A percentile compares a stretch with the other conserved stretches of the same genome.
Evolutionary conservation across 2,888 invertebrate genomes (phyloP).

Genomic region (Scelioninae gen. 2): DNA sequence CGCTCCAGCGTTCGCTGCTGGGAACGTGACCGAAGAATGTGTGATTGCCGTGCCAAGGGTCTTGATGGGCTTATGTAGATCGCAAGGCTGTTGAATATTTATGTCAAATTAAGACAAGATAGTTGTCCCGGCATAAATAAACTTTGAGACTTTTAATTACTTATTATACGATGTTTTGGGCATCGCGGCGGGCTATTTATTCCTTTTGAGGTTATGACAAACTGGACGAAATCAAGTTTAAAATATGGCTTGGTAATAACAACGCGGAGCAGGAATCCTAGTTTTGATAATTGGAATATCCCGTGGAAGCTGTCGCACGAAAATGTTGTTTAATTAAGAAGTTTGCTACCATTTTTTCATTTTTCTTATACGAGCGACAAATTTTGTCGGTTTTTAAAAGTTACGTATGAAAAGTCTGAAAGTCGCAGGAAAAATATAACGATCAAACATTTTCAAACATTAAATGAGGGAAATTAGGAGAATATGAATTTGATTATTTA

Average conservation of each 20-base stretch:
- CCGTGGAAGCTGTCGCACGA: too few relatives aligned
- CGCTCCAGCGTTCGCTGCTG: constrained; percentile 16
- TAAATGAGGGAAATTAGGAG: too few relatives aligned
- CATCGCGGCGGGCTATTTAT: constrained; percentile 21
- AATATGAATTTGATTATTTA: too few relatives aligned
- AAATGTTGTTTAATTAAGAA: too few relatives aligned
- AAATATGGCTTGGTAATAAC: background rate
- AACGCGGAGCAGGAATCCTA: background rate
- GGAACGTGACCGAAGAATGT: constrained; percentile 58
- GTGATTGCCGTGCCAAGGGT: constrained; percentile 51
- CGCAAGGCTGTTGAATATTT: constrained; percentile 54
- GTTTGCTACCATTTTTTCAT: too few relatives aligned
- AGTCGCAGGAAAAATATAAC: too few relatives aligned
- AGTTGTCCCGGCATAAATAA: constrained; percentile 53
- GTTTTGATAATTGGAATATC: background rate
- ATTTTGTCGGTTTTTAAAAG: too few relatives aligned
- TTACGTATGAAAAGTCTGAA: too few relatives aligned
- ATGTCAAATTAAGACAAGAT: constrained; percentile 57
- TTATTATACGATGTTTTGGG: constrained; percentile 51
- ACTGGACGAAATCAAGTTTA: constrained; percentile 28
- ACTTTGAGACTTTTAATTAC: constrained; percentile 58
- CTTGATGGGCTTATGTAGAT: constrained; percentile 60
- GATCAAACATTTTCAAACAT: too few relatives aligned
- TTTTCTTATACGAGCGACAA: too few relatives aligned
- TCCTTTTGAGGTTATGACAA: constrained; percentile 23